phyloP scores from a whole-genome alignment of 2,888 invertebrate genomes.

The Melieria picta region DNA sequence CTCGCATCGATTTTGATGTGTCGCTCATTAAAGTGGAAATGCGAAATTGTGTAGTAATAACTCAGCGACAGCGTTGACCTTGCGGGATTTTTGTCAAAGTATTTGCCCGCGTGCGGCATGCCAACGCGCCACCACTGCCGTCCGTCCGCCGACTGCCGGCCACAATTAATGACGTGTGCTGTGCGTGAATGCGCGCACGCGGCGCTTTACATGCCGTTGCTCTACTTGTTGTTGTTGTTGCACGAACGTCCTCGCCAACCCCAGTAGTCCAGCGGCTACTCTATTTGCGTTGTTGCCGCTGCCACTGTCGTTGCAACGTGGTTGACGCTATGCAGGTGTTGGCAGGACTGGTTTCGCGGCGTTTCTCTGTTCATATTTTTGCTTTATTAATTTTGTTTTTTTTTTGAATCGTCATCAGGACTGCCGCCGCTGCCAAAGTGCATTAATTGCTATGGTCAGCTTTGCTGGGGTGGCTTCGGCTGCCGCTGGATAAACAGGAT shows the following conservation, averaged over 20 bases:
- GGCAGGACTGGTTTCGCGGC: constrained; percentile 51
- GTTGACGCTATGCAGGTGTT: constrained; percentile 49
- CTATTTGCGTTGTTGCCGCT: background rate
- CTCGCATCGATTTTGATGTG: background rate
- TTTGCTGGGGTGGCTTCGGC: constrained; percentile 20
- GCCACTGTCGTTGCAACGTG: background rate
- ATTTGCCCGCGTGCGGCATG: too few species aligned
- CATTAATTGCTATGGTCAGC: constrained; percentile 24
- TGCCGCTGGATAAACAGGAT: constrained; percentile 27
- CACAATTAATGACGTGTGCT: constrained; percentile 44
- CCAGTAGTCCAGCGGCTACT: background rate
- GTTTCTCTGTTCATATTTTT: background rate
- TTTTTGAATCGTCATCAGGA: background rate
- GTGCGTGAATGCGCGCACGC: constrained; percentile 30
- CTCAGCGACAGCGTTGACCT: constrained; percentile 14
- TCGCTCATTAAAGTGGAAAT: constrained; percentile 21
- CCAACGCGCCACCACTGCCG: too few species aligned
- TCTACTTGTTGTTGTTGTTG: background rate
- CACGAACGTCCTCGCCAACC: background rate
- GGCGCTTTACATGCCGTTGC: background rate
- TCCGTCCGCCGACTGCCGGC: constrained; percentile 10
- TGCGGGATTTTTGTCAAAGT: background rate
- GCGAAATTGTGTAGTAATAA: constrained; percentile 12
- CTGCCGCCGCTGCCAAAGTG: constrained; percentile 23
- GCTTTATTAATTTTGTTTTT: constrained; percentile 4